phyloP scores from a whole-genome alignment of 2,888 invertebrate genomes.

The Apodemia mormo region DNA sequence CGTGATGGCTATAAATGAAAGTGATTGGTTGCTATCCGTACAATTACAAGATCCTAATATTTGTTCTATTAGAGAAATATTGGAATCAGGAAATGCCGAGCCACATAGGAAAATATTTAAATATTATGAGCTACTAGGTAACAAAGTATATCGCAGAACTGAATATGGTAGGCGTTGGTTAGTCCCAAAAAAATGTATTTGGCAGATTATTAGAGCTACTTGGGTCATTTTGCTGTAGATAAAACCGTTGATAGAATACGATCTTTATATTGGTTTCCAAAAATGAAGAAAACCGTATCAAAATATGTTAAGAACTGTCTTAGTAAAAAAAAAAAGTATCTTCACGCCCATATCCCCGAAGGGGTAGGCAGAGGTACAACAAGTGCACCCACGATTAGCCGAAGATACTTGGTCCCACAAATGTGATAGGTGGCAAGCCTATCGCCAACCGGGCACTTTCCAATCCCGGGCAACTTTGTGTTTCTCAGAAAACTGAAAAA shows the following conservation, averaged over 20 bases:
- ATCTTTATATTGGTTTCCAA: slow-evolving; percentile 36
- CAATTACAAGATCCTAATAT: slow-evolving; percentile 5
- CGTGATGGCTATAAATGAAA: slow-evolving; percentile 29
- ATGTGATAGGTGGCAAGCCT: too few relatives aligned
- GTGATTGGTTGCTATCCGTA: slow-evolving; percentile 31
- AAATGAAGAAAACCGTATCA: too few relatives aligned
- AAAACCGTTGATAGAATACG: slow-evolving; percentile 39
- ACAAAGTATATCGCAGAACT: slow-evolving; percentile 33
- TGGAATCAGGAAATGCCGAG: slow-evolving; percentile 23
- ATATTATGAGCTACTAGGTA: slow-evolving; percentile 33
- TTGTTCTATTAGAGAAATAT: slow-evolving; percentile 9
- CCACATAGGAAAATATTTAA: slow-evolving; percentile 29
- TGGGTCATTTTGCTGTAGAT: slow-evolving; percentile 32
- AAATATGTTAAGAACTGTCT: too few relatives aligned
- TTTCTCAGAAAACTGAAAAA: too few relatives aligned
- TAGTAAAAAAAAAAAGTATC: too few relatives aligned
- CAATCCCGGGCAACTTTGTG: too few relatives aligned
- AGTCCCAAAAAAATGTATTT: too few relatives aligned
- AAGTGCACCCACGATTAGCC: too few relatives aligned
- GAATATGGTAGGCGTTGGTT: slow-evolving; percentile 37
- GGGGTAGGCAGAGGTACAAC: too few relatives aligned
- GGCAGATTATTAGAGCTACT: slow-evolving; percentile 27
- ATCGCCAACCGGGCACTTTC: too few relatives aligned
- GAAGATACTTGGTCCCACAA: too few relatives aligned
- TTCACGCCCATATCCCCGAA: too few relatives aligned